Evolutionary conservation across 2,888 invertebrate species (phyloP).

Genomic region (Catocala nupta): DNA sequence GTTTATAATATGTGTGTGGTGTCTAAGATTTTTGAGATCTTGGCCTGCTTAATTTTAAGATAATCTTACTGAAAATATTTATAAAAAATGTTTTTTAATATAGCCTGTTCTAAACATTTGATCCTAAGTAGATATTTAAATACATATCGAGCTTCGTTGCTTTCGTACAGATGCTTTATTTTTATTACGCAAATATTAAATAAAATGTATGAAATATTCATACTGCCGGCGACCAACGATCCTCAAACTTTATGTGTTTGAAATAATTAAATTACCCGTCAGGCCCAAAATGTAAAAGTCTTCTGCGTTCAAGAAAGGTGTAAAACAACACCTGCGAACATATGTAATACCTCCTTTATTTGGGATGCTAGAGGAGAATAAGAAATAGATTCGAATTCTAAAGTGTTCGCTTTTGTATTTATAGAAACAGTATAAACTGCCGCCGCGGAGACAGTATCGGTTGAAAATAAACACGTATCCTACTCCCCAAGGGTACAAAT

Average conservation of each 20-base stretch:
- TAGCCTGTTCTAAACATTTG: too few species aligned
- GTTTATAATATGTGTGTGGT: too few species aligned
- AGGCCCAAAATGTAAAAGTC: conserved; percentile 2
- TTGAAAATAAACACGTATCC: conserved; percentile 46
- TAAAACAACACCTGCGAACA: conserved; percentile 21
- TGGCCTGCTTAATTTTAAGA: too few species aligned
- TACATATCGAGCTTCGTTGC: too few species aligned
- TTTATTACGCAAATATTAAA: too few species aligned
- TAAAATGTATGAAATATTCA: neutral
- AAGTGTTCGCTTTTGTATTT: conserved; percentile 48
- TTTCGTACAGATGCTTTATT: too few species aligned
- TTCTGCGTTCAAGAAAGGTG: conserved; percentile 18
- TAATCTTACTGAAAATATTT: too few species aligned
- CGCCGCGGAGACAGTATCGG: conserved; percentile 30
- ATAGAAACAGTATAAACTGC: conserved; percentile 47
- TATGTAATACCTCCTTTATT: conserved; percentile 39
- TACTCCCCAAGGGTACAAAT: conserved; percentile 31
- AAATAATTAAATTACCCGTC: conserved; percentile 21
- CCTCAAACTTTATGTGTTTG: neutral
- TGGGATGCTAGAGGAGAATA: conserved; percentile 36
- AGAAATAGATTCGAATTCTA: conserved; percentile 50
- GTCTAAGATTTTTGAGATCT: too few species aligned
- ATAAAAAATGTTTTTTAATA: too few species aligned
- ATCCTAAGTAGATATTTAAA: too few species aligned
- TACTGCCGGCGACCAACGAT: neutral